Percentiles rank a stretch among this genome's conserved stretches.
Conservation (phyloP, 2,888 invertebrate species). For the Eilema depressum region DNA sequence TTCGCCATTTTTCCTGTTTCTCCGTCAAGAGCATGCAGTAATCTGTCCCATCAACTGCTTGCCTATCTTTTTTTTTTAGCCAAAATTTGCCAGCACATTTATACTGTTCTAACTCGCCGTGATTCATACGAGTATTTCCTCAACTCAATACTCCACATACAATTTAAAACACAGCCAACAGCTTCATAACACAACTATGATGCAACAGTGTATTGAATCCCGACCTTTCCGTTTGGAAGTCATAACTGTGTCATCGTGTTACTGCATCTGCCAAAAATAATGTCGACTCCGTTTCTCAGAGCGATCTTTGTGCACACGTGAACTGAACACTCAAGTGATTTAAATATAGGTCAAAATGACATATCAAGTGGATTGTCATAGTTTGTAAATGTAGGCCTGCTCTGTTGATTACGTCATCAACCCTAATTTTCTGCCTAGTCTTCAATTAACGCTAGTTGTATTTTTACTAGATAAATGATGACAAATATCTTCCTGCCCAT, state of each 20-base stretch:
- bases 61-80: too few relatives aligned
- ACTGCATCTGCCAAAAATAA: conserved; percentile 55
- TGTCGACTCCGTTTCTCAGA: conserved; percentile 46
- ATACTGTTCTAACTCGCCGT: neutral
- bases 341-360: conserved; percentile 22
- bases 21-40: too few relatives aligned
- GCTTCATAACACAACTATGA: conserved; percentile 7
- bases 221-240: conserved; percentile 45
- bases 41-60: too few relatives aligned
- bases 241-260: conserved; percentile 50
- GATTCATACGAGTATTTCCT: neutral
- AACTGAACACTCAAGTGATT: conserved; percentile 12
- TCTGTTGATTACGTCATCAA: conserved; percentile 12
- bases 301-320: conserved; percentile 30
- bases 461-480: neutral
- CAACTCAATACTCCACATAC: neutral
- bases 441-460: conserved; percentile 6
- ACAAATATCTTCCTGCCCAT: too few relatives aligned
- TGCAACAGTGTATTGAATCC: conserved; percentile 25
- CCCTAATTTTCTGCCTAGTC: neutral
- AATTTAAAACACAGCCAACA: neutral
- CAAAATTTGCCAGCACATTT: neutral
- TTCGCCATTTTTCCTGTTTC: too few relatives aligned
- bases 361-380: conserved; percentile 14
- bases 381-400: conserved; percentile 2